Evolutionary conservation across 2,797 vertebrate genomes (phyloP), one percentile per base, ranked within the genome.

Genomic region (Chiloscyllium punctatum): DNA sequence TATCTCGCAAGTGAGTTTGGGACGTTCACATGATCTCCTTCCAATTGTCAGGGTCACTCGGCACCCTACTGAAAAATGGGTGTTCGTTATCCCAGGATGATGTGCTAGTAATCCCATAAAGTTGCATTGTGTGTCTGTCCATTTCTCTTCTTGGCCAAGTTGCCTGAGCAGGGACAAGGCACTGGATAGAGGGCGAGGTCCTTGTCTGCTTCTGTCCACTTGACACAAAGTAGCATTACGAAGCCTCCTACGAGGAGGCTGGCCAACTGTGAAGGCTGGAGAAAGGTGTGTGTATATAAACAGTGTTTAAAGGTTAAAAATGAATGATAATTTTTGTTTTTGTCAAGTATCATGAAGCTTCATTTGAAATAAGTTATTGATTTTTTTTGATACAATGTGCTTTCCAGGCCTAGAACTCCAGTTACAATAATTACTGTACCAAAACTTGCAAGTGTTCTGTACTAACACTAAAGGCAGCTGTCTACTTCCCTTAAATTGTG

Each of bases 321-420:
- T 33, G 69, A 77, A 18, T 69, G n/a, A 86, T 23, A 15, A 33
- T 5, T 77, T 95, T 16, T 16, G 33, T 77, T 77, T 30, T 48
- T n/a, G 30, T 53, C 16, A 53, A 51, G 94, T 33, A 95, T 95
- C 30, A 57, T 51, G 27, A 53, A 74, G 48, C 48, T 95, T 77
- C 53, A 48, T 95, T 95, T 74, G 68, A 94, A 72, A 53, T 48
- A 90, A 62, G 69, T 74, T 94, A 53, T 74, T 74, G 25, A 74
- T 51, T 48, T 23, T 71, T 77, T 77, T 94, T 42, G 3, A n/a
- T 71, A 27, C 57, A 90, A 90, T 90, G 87, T 5, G 87, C 94
- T 74, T 94, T 74, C 15, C 69, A 16, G 48, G 66, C 48, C 69
- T 27, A 21, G 71, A 27, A 72, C 48, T 18, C 69, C 2, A 69